Conservation (phyloP, 2,797 vertebrate genomes). For the Tarsius wallacei region DNA sequence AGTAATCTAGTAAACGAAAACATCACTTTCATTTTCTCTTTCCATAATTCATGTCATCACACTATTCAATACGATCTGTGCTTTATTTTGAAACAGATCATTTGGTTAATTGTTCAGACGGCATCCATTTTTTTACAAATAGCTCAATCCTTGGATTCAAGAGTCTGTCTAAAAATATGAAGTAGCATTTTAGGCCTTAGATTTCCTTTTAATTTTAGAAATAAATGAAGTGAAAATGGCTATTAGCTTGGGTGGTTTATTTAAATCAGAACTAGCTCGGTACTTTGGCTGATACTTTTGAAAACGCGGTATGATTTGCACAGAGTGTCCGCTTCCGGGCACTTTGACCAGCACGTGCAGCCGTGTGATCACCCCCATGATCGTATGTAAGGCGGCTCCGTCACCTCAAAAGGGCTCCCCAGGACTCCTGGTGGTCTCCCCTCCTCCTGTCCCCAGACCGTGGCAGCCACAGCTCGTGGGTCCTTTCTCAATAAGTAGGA, state of each 20-base stretch:
- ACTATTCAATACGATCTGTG: neutral
- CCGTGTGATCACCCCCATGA: neutral
- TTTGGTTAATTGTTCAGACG: constrained; percentile 65
- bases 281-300: constrained; percentile 2
- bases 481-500: neutral
- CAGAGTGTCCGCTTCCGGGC: neutral
- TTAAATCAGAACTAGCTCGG: constrained; percentile 55
- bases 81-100: constrained; percentile 73
- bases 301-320: neutral
- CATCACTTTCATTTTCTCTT: constrained; percentile 83
- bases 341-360: neutral
- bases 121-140: neutral
- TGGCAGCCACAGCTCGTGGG: neutral
- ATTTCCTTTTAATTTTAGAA: constrained; percentile 69
- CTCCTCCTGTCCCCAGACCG: neutral
- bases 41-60: constrained; percentile 50
- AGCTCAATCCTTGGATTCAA: constrained; percentile 56
- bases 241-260: constrained; percentile 23
- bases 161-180: constrained; percentile 46
- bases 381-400: neutral
- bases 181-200: constrained; percentile 39
- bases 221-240: constrained; percentile 54
- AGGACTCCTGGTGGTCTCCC: neutral
- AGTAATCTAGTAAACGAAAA: constrained; percentile 73
- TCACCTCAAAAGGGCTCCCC: neutral